Percentiles rank a stretch among this genome's conserved stretches.
Evolutionary conservation across 1,140 invertebrate genomes (phyloP).

Genomic region (Ips typographus): DNA sequence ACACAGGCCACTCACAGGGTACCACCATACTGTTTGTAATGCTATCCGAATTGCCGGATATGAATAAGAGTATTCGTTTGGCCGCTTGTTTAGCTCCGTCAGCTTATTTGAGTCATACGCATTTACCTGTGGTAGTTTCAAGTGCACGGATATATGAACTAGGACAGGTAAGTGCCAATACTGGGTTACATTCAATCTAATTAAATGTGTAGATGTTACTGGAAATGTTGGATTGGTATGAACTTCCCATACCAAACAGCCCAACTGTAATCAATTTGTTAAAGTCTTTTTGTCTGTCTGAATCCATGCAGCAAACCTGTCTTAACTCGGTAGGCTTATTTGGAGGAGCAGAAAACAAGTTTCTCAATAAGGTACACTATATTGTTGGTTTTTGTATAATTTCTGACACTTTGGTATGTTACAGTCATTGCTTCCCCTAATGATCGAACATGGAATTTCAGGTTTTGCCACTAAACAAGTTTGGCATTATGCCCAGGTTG

Average conservation of each 20-base stretch:
- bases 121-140: conserved; percentile 16
- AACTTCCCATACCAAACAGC: conserved; percentile 21
- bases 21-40: conserved; percentile 66
- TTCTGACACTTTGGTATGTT: too few relatives aligned
- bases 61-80: conserved; percentile 58
- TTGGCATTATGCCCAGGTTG: conserved; percentile 65
- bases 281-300: conserved; percentile 6
- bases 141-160: conserved; percentile 6
- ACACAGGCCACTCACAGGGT: conserved; percentile 55
- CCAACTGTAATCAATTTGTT: conserved; percentile 7
- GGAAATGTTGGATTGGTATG: conserved; percentile 23
- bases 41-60: conserved; percentile 62
- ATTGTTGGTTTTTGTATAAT: too few relatives aligned
- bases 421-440: too few relatives aligned
- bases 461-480: conserved; percentile 60
- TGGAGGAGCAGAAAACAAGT: conserved; percentile 13
- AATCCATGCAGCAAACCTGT: conserved; percentile 13
- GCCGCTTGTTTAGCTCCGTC: conserved; percentile 37
- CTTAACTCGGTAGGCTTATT: conserved; percentile 12
- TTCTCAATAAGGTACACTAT: conserved; percentile 16
- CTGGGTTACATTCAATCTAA: background rate
- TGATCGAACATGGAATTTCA: conserved; percentile 53
- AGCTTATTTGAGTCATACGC: conserved; percentile 31
- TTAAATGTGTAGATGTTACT: conserved; percentile 10
- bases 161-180: conserved; percentile 2